Evolutionary conservation across 1,140 invertebrate species (phyloP), one percentile per base, ranked within the genome.

Genomic region (Drosophila biarmipes): DNA sequence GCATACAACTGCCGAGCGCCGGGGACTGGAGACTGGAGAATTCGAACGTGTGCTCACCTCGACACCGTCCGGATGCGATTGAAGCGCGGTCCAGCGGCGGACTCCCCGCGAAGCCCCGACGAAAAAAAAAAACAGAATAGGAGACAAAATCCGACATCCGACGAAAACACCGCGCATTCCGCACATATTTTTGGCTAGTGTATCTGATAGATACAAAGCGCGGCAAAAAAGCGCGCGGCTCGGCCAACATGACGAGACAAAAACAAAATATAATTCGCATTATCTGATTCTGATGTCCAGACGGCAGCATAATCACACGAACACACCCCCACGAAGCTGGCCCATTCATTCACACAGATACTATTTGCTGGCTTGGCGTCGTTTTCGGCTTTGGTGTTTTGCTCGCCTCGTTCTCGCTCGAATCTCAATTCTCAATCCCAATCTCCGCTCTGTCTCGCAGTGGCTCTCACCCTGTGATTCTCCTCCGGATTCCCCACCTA

Each of bases 271-370:
- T 67, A 76, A 76, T 76, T 76, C 58, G 69, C 51, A 74, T 73
- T 74, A 74, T 74, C 69, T 74, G 59, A 64, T 74, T 74, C 69
- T 74, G 59, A 64, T 74, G 72, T 74, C 71, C 72, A 74, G 72
- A 74, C 71, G 52, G 71, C 53, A 55, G 72, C 71, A 49, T 46
- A 56, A 46, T 55, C 62, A 69, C 66, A 63, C 52, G 24, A 34
- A 17, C 49, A 46, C 61, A 24, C 48, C 34, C 43, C 19, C 15
- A 46, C 49, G 15, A 15, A 35, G 11, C 52, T 14, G 49, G 35
- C 24, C 53, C 35, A 62, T 29, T 67, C 59, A 74, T 45, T 73
- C 71, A 38, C 58, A 73, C 72, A 49, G 51, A 67, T 77, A 56
- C 57, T 56, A 54, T 68, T 52, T 61, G 42, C 42, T 37, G 54